Percentiles rank a stretch among this genome's conserved stretches.
phyloP scores from a whole-genome alignment of 2,113 vertebrate species.

The Scomber colias region DNA sequence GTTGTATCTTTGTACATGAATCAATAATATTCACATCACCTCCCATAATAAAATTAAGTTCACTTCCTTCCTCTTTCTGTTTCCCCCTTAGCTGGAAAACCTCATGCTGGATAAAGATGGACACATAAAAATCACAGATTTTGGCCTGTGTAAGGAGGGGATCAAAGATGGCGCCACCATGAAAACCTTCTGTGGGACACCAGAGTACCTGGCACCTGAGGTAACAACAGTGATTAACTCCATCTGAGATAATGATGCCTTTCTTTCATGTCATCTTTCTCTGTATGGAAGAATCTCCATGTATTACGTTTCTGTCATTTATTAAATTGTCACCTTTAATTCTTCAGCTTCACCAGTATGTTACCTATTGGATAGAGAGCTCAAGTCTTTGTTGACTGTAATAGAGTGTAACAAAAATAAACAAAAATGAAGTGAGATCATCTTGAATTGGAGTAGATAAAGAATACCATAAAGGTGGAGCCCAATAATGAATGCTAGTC shows the following conservation, averaged over 20 bases:
- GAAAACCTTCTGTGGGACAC: conserved; percentile 96
- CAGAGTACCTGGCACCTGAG: conserved; percentile 95
- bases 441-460: neutral
- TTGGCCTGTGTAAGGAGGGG: conserved; percentile 95
- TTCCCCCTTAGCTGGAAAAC: conserved; percentile 90
- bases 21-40: neutral
- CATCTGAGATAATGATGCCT: neutral
- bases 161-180: conserved; percentile 94
- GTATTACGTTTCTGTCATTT: neutral
- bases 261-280: neutral
- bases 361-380: neutral
- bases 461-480: neutral
- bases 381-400: neutral
- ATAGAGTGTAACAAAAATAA: neutral
- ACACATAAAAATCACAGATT: conserved; percentile 97
- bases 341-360: too few relatives aligned
- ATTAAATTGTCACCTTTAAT: neutral
- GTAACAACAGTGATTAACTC: conserved; percentile 72
- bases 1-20: conserved; percentile 8
- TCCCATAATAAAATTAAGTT: too few relatives aligned
- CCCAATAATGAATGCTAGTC: neutral
- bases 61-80: neutral
- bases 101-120: conserved; percentile 97
- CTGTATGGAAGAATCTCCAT: neutral
- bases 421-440: neutral